These are phyloP conservation scores for Perognathus longimembris DNA, from an alignment of 2,113 vertebrate genomes.

Conservation along the genomic window DNA sequence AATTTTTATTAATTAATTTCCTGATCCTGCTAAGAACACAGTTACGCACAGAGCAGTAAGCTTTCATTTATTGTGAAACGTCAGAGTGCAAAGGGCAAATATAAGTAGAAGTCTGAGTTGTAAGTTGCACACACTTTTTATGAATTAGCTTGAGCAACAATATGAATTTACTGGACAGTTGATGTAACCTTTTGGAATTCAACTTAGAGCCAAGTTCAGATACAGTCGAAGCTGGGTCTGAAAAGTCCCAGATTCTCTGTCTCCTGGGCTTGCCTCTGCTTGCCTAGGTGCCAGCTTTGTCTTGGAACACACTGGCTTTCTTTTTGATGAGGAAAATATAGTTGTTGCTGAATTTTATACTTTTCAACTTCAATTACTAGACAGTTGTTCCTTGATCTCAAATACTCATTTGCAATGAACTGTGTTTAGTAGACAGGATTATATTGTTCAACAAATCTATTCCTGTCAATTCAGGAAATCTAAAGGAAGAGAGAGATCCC, in stretches of 20 bases:
- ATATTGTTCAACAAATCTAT: background rate
- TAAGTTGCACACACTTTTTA: background rate
- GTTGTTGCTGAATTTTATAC: background rate
- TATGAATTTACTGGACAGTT: background rate
- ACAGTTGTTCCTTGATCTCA: background rate
- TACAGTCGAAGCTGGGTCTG: background rate
- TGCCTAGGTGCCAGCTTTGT: slow-evolving; percentile 12
- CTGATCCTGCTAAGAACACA: background rate
- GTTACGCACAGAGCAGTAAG: background rate
- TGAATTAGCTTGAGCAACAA: background rate
- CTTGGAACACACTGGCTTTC: background rate
- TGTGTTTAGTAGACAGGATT: background rate
- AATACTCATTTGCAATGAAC: background rate
- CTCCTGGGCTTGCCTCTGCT: background rate
- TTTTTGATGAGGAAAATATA: background rate
- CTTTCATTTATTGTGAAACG: background rate
- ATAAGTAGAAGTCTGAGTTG: background rate
- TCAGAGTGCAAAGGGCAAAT: background rate
- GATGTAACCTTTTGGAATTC: background rate
- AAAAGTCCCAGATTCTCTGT: background rate
- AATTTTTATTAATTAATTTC: background rate
- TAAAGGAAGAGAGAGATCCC: background rate
- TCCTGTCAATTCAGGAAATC: background rate
- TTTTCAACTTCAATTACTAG: slow-evolving; percentile 20
- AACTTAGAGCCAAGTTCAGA: background rate